Evolutionary conservation across 2,113 vertebrate genomes (phyloP).

Genomic region (Sardina pilchardus): DNA sequence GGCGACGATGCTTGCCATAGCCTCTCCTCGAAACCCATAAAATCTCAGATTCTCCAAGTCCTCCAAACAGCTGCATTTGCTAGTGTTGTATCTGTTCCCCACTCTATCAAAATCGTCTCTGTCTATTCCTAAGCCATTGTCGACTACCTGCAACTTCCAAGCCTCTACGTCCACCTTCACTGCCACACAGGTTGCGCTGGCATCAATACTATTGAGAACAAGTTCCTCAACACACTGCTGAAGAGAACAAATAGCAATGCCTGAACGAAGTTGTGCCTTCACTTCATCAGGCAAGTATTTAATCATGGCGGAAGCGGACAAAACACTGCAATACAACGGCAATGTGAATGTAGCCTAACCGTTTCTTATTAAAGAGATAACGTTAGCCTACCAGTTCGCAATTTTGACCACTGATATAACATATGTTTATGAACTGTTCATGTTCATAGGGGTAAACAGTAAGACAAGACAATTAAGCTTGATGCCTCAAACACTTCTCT

Average conservation of each 20-base stretch:
- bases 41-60: slow-evolving; percentile 84
- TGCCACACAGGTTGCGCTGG: slow-evolving; percentile 88
- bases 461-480: too few species aligned
- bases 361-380: too few species aligned
- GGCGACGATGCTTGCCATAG: slow-evolving; percentile 84
- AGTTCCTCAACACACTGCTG: slow-evolving; percentile 94
- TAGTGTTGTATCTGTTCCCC: slow-evolving; percentile 85
- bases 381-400: too few species aligned
- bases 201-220: slow-evolving; percentile 88
- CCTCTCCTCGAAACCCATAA: slow-evolving; percentile 92
- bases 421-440: too few species aligned
- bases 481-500: too few species aligned
- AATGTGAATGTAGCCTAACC: too few species aligned
- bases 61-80: slow-evolving; percentile 81
- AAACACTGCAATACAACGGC: neutral
- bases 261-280: slow-evolving; percentile 83
- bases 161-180: slow-evolving; percentile 85
- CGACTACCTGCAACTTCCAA: slow-evolving; percentile 91
- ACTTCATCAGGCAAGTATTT: slow-evolving; percentile 79
- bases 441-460: too few species aligned
- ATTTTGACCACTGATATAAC: too few species aligned
- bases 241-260: slow-evolving; percentile 79
- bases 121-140: slow-evolving; percentile 86
- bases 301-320: slow-evolving; percentile 75
- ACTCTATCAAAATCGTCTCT: slow-evolving; percentile 76